These are phyloP conservation scores for Sebastes schlegelii DNA, from an alignment of 2,113 vertebrate species.

Conservation along the genomic window DNA sequence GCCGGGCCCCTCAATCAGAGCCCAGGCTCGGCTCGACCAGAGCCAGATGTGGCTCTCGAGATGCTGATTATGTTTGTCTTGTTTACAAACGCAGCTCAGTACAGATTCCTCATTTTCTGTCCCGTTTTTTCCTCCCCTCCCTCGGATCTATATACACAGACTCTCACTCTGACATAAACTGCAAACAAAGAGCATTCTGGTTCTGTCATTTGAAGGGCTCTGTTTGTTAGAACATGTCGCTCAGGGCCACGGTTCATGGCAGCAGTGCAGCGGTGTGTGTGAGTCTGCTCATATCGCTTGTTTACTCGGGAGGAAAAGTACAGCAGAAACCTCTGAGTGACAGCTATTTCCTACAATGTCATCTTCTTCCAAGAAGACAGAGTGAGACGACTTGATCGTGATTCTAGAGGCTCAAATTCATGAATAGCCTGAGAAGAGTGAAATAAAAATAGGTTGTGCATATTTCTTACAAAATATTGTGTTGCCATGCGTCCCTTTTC, in stretches of 20 bases:
- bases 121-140: slow-evolving; percentile 3
- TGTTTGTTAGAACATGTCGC: slow-evolving; percentile 59
- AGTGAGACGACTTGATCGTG: background rate
- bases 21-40: slow-evolving; percentile 53
- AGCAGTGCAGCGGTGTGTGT: slow-evolving; percentile 34
- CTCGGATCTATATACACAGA: slow-evolving; percentile 65
- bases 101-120: slow-evolving; percentile 63
- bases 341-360: slow-evolving; percentile 24
- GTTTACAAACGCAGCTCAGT: slow-evolving; percentile 74
- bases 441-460: background rate
- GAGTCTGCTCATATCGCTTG: slow-evolving; percentile 9
- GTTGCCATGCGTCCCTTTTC: slow-evolving; percentile 8
- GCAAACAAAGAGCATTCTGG: slow-evolving; percentile 64
- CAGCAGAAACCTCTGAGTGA: slow-evolving; percentile 29
- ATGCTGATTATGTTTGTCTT: slow-evolving; percentile 81
- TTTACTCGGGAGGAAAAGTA: slow-evolving; percentile 37
- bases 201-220: slow-evolving; percentile 37
- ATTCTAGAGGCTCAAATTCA: background rate
- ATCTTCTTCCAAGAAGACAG: slow-evolving; percentile 1
- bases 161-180: slow-evolving; percentile 53
- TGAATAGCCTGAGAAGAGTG: background rate
- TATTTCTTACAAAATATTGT: slow-evolving; percentile 29
- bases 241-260: slow-evolving; percentile 46
- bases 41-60: slow-evolving; percentile 80
- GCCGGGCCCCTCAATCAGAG: slow-evolving; percentile 72